These are phyloP conservation scores for Pterocles burchelli DNA, from an alignment of 2,113 vertebrate genomes.

Conservation along the genomic window DNA sequence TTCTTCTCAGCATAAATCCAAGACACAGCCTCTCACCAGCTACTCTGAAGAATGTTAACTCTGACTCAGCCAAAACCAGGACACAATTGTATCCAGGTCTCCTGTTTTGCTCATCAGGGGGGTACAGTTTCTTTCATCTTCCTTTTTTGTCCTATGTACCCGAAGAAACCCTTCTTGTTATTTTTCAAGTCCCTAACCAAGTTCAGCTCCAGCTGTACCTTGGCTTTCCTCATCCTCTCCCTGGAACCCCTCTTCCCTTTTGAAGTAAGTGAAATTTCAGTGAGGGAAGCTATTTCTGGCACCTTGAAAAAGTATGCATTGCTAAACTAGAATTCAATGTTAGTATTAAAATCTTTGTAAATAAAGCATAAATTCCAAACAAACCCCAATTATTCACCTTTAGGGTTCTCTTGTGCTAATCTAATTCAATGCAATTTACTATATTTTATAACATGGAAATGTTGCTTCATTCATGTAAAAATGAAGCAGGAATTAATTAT, in stretches of 20 bases:
- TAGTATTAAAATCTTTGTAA: background rate
- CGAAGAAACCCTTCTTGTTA: too few relatives aligned
- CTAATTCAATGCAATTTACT: background rate
- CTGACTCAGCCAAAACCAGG: too few relatives aligned
- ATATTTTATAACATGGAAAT: background rate
- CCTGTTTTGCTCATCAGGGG: too few relatives aligned
- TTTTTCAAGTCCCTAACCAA: too few relatives aligned
- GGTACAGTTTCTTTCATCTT: too few relatives aligned
- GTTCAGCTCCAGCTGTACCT: too few relatives aligned
- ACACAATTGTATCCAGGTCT: too few relatives aligned
- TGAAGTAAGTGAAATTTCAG: background rate
- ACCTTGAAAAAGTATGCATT: background rate
- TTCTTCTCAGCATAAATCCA: too few relatives aligned
- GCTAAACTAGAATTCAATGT: background rate
- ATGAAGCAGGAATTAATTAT: background rate
- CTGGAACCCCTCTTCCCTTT: background rate
- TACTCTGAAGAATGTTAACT: too few relatives aligned
- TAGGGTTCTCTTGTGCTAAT: background rate
- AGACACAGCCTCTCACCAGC: too few relatives aligned
- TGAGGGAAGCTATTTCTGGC: background rate
- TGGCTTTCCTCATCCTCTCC: too few relatives aligned
- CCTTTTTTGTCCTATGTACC: too few relatives aligned
- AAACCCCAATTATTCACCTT: background rate
- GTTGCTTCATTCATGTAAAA: background rate
- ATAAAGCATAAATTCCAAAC: background rate